Conservation (phyloP, 2,888 invertebrate genomes). For the Clusia tigrina region DNA sequence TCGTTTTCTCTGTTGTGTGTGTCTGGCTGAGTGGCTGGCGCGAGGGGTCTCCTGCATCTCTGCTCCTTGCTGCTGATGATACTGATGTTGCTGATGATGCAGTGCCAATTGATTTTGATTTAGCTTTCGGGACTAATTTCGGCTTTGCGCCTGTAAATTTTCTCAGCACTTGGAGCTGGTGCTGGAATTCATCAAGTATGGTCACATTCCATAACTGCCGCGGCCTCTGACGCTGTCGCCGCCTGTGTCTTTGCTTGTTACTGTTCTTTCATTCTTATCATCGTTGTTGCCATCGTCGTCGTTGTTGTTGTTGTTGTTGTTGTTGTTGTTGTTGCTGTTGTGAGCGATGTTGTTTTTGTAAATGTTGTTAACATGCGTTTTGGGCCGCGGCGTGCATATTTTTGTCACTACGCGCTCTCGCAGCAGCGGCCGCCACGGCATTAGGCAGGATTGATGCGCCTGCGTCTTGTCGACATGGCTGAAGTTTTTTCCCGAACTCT, state of each 20-base stretch:
- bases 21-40: no score
- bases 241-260: no score
- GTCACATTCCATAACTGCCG: slow-evolving; percentile 2
- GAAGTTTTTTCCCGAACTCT: background rate
- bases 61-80: no score
- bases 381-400: background rate
- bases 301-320: no score
- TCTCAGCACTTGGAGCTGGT: background rate
- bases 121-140: slow-evolving; percentile 8
- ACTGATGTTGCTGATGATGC: background rate
- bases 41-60: no score
- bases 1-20: background rate
- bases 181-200: background rate
- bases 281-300: no score
- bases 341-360: background rate
- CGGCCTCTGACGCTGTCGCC: no score
- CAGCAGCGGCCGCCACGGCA: no score
- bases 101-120: background rate
- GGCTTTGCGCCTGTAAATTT: background rate
- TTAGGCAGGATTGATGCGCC: no score
- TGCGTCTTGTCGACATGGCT: no score
- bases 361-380: background rate
- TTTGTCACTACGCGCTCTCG: background rate
- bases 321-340: background rate
- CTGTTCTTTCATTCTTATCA: no score